Conservation (phyloP, 2,888 invertebrate species). For the Tetheella fluctuosa region DNA sequence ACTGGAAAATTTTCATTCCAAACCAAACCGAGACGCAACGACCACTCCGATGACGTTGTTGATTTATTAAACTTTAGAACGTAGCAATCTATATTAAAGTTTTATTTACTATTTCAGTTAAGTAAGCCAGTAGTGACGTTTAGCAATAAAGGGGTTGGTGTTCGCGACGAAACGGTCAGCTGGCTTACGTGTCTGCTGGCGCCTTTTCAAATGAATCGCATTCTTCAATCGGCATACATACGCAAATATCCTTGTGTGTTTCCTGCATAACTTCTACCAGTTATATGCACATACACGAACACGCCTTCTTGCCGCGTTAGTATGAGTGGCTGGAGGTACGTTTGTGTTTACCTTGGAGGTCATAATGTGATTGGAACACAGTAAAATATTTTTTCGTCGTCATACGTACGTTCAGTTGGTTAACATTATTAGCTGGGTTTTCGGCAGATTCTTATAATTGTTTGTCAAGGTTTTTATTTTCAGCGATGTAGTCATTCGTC, state of each 20-base stretch:
- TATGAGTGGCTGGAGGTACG: conserved; percentile 52
- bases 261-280: conserved; percentile 51
- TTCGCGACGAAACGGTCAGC: conserved; percentile 61
- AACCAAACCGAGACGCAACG: conserved; percentile 29
- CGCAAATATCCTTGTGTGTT: conserved; percentile 50
- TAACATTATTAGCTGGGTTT: conserved; percentile 48
- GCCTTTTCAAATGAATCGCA: conserved; percentile 73
- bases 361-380: conserved; percentile 65
- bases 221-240: conserved; percentile 56
- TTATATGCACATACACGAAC: conserved; percentile 63
- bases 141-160: conserved; percentile 32
- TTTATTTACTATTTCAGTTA: conserved; percentile 32
- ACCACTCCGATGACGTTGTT: background rate
- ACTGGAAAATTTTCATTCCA: conserved; percentile 58
- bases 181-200: conserved; percentile 61
- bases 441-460: conserved; percentile 41
- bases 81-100: conserved; percentile 24
- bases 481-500: conserved; percentile 43
- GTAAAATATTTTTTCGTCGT: conserved; percentile 48
- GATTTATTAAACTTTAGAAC: conserved; percentile 6
- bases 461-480: conserved; percentile 51
- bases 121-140: conserved; percentile 25
- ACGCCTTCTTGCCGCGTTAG: conserved; percentile 60
- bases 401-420: conserved; percentile 46
- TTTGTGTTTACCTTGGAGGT: conserved; percentile 68